Evolutionary conservation across 2,113 vertebrate genomes (phyloP).

Genomic region (Siniperca chuatsi): DNA sequence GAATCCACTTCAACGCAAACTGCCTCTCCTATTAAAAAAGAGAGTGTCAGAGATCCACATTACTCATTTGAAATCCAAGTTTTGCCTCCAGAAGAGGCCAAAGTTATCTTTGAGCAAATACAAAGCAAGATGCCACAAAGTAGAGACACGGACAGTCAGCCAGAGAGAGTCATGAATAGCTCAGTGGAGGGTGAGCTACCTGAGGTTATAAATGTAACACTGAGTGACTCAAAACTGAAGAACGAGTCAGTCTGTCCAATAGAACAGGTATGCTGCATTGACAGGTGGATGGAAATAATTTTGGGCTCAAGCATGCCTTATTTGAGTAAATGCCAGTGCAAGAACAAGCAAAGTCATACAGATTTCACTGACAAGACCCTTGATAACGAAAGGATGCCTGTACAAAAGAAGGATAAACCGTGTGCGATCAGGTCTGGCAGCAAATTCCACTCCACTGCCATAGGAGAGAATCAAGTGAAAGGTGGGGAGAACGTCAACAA

Average conservation of each 20-base stretch:
- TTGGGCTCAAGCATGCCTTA: background rate
- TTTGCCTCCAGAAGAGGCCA: constrained; percentile 72
- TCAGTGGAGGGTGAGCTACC: background rate
- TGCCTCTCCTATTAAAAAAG: background rate
- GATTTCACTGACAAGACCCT: background rate
- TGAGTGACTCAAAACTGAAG: background rate
- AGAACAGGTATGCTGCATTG: constrained; percentile 75
- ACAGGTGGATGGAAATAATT: constrained; percentile 55
- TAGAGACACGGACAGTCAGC: background rate
- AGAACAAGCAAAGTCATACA: background rate
- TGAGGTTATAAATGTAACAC: background rate
- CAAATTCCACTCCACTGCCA: background rate
- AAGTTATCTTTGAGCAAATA: constrained; percentile 33
- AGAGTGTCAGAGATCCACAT: constrained; percentile 22
- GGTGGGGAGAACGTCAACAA: background rate
- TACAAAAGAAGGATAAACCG: background rate
- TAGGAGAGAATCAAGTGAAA: background rate
- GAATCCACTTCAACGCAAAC: background rate
- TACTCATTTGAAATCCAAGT: constrained; percentile 70
- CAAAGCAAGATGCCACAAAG: constrained; percentile 9
- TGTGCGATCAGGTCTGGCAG: background rate
- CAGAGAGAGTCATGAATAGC: background rate
- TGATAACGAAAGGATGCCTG: background rate
- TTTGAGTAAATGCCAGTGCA: constrained; percentile 55
- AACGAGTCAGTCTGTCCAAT: background rate